Evolutionary conservation across 2,113 vertebrate genomes (phyloP).

Genomic region (human (Homo sapiens)): DNA sequence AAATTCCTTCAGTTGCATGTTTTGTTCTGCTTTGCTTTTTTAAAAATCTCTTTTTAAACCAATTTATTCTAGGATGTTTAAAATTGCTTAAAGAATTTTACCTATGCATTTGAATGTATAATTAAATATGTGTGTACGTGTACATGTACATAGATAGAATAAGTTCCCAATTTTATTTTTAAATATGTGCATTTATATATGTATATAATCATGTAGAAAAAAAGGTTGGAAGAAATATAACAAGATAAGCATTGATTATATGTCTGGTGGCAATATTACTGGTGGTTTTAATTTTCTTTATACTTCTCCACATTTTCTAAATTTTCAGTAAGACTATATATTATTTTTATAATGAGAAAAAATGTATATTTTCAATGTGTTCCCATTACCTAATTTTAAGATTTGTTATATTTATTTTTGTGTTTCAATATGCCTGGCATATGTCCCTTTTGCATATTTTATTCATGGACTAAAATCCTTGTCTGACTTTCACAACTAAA

Average conservation of each 20-base stretch:
- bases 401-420: background rate
- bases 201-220: background rate
- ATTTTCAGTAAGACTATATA: background rate
- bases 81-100: background rate
- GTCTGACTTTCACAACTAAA: background rate
- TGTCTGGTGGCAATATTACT: background rate
- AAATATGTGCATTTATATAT: background rate
- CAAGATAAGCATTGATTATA: background rate
- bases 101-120: background rate
- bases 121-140: background rate
- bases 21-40: background rate
- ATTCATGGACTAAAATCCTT: constrained; percentile 16
- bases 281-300: background rate
- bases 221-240: background rate
- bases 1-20: background rate
- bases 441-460: background rate
- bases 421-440: background rate
- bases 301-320: background rate
- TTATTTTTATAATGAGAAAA: background rate
- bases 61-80: constrained; percentile 17
- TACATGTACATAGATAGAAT: background rate
- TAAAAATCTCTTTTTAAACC: background rate
- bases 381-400: background rate
- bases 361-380: background rate
- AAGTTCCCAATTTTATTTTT: background rate